These are phyloP conservation scores for Polyergus mexicanus DNA, from an alignment of 1,140 invertebrate species.

Conservation along the genomic window DNA sequence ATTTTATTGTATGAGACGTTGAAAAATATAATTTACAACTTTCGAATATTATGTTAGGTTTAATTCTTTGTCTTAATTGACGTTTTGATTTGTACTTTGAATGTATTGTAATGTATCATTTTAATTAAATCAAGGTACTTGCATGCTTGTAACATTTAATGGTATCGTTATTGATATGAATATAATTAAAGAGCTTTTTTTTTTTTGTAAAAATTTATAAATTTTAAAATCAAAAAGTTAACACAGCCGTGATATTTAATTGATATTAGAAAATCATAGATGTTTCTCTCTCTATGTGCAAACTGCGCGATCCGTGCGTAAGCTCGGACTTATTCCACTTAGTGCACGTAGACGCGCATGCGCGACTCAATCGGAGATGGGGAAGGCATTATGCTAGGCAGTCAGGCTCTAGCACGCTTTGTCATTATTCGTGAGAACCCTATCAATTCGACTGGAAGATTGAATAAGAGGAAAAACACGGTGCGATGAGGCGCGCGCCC, in stretches of 20 bases:
- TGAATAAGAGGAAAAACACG: slow-evolving; percentile 52
- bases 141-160: neutral
- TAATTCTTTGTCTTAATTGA: neutral
- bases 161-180: neutral
- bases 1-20: neutral
- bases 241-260: too few relatives aligned
- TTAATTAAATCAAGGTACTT: neutral
- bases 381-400: slow-evolving; percentile 57
- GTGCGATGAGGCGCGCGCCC: slow-evolving; percentile 24
- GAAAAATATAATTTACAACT: neutral
- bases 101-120: too few relatives aligned
- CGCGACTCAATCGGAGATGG: slow-evolving; percentile 7
- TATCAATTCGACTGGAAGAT: slow-evolving; percentile 61
- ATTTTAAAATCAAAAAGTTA: too few relatives aligned
- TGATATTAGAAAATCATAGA: neutral
- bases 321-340: neutral
- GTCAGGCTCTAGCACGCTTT: slow-evolving; percentile 20
- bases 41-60: neutral
- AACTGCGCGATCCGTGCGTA: neutral
- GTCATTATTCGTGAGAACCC: slow-evolving; percentile 54
- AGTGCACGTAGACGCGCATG: slow-evolving; percentile 9
- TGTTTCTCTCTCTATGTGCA: neutral
- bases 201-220: neutral
- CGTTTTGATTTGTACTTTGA: neutral
- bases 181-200: neutral